Evolutionary conservation across 2,797 vertebrate genomes (phyloP), one percentile per base, ranked within the genome.

Genomic region (Chelon labrosus): DNA sequence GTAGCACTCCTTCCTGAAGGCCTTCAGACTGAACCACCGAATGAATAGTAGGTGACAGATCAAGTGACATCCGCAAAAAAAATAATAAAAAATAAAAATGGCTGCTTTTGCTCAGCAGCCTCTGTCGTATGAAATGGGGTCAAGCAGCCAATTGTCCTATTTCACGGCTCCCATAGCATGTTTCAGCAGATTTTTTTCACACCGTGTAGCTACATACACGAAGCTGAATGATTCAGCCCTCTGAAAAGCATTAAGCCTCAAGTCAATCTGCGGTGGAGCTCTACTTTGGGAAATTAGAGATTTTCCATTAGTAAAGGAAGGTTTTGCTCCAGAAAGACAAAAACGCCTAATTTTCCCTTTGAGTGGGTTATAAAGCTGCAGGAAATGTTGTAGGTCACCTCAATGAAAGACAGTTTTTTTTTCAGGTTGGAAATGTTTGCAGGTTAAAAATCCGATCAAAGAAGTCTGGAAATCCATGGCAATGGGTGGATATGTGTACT

Each of bases 41-140:
- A 69, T 39, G 73, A 81, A 69, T 39, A 77, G 70, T 65, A 35
- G 9, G 83, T 54, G 79, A 85, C 68, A 60, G 68, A 84, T 64
- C 44, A 79, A 87, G 65, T 67, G 84, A 73, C 66, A 73, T 59
- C 65, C 79, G 64, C 79, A 64, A 81, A 84, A 53, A 90, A 89
- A 27, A 27, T 27, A 31, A 31, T 31, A 31, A 31, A 5, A 31
- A 31, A 5, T 31, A 85, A 65, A 90, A 88, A 86, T 52, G 49
- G 46, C 66, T 64, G 67, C 60, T 68, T 77, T 63, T 57, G 20
- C 73, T 75, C 46, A 70, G 75, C 77, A 74, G 51, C 31, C 27
- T 65, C 60, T 75, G 59, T 62, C 70, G 52, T 67, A 63, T 51
- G 66, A 86, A 89, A 88, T 49, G 72, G 83, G 77, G 82, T 71